Percentiles rank a stretch among this genome's conserved stretches.
Conservation (phyloP, 2,888 invertebrate species). For the Trachelus tabidus region DNA sequence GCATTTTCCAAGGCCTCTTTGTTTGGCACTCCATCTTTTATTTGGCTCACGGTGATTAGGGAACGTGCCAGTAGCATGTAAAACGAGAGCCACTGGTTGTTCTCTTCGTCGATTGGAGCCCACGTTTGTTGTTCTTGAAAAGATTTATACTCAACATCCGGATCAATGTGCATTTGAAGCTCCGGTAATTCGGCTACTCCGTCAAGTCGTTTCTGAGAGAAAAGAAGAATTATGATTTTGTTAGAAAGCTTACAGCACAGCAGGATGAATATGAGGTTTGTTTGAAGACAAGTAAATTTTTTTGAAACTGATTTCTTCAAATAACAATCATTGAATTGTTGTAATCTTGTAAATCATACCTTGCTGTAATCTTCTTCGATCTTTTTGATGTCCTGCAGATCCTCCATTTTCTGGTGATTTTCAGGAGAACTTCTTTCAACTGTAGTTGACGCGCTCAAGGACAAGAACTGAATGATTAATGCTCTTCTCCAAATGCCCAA, state of each 20-base stretch:
- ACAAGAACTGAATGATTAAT: not conserved
- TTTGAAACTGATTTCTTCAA: not conserved
- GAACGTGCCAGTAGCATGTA: conserved; percentile 30
- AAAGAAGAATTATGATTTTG: not conserved
- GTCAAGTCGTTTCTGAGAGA: conserved; percentile 12
- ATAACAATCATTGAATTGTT: not conserved
- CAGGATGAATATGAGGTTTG: not conserved
- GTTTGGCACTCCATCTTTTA: conserved; percentile 24
- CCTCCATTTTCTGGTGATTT: not conserved
- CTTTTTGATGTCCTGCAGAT: not conserved
- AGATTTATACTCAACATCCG: conserved; percentile 20
- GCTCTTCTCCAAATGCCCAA: not conserved
- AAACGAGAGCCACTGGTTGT: conserved; percentile 25
- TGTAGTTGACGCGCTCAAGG: not conserved
- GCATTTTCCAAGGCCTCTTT: conserved; percentile 33
- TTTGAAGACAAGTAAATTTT: not conserved
- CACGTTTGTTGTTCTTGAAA: conserved; percentile 32
- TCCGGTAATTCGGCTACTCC: conserved; percentile 17
- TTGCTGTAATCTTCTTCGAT: not conserved
- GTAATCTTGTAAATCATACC: too few relatives aligned
- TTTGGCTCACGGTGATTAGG: conserved; percentile 28
- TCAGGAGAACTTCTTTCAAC: not conserved
- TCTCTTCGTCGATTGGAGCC: conserved; percentile 24
- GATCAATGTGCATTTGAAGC: conserved; percentile 11
- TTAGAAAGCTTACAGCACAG: not conserved